Base-by-base conservation (phyloP, 2,888 invertebrate genomes). In the Dicyrtomina minuta region DNA sequence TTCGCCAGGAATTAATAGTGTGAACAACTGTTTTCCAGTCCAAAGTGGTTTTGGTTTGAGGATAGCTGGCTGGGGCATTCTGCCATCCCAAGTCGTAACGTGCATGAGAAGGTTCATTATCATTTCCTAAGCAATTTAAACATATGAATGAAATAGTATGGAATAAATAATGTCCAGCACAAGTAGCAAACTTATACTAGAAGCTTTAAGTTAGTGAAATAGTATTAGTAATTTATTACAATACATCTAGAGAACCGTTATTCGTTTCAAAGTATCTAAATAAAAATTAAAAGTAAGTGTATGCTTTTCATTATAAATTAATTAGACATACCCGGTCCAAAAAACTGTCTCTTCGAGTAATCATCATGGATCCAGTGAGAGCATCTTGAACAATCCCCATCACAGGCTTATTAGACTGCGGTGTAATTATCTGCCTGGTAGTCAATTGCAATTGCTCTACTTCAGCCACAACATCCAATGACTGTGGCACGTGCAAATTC, bases 351-450 rank as follows among this genome's bases (percentile, higher is more conserved):
- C 98, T 85, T 81, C 97, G 97, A 1, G 99, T 99, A 98, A 99
- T 98, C 85, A 98, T 98, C 70, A 97, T 86, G 1, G 98, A 96
- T 68, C 98, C 98, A 39, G 96, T 96, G 26, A 99, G 84, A 0
- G 98, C 98, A 81, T 99, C 99, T 81, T 87, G 97, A 80, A 98
- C 96, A 85, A 99, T 98, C 87, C 98, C 99, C 99, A 99, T 99
- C 75, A 99, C 98, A 33, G 99, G 99, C 84, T 96, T 93, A 83
- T 99, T 99, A 0, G 96, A 91, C 84, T 97, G 97, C 0, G 99
- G 99, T 1, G 99, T 99, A 77, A 99, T 96, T 82, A 99, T 96
- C 82, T 98, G 97, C 55, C 97, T 86, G 0, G 97, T 96, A 0
- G 97, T 98, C 27, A 96, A 90, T 79, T 96, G 96, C 78, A 99